A percentile compares a stretch with the other conserved stretches of the same genome.
Evolutionary conservation across 2,113 vertebrate genomes (phyloP).

Genomic region (Barnardius zonarius): DNA sequence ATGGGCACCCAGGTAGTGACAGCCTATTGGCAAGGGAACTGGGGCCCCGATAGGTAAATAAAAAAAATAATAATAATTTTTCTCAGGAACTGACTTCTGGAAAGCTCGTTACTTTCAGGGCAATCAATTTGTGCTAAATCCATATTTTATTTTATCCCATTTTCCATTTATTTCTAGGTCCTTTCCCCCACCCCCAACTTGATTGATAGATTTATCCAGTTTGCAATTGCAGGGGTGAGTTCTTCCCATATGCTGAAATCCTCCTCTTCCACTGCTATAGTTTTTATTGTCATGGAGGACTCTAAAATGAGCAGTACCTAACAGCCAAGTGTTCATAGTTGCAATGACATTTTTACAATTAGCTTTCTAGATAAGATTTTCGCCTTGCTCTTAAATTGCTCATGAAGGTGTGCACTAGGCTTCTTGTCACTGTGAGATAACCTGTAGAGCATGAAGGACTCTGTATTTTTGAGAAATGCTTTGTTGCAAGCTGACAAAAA

Average conservation of each 20-base stretch:
- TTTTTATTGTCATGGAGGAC: neutral
- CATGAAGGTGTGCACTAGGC: neutral
- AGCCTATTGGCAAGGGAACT: neutral
- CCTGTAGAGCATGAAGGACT: neutral
- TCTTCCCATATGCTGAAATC: neutral
- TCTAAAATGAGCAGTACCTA: neutral
- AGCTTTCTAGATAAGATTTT: neutral
- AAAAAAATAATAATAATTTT: neutral
- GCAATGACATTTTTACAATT: neutral
- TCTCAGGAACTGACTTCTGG: neutral
- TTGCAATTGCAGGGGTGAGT: neutral
- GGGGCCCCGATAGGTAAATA: neutral
- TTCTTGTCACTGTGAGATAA: neutral
- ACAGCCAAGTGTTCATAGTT: neutral
- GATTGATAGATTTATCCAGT: neutral
- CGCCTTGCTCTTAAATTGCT: neutral
- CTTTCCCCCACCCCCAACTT: neutral
- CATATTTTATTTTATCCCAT: neutral
- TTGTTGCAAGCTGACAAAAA: neutral
- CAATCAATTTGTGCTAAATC: neutral
- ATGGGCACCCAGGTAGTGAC: neutral
- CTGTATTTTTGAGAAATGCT: neutral
- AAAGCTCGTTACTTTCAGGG: neutral
- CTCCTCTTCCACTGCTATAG: neutral
- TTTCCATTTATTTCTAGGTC: neutral